Base-by-base conservation (phyloP, 2,888 invertebrate species). In the Ormyrus nitidulus region DNA sequence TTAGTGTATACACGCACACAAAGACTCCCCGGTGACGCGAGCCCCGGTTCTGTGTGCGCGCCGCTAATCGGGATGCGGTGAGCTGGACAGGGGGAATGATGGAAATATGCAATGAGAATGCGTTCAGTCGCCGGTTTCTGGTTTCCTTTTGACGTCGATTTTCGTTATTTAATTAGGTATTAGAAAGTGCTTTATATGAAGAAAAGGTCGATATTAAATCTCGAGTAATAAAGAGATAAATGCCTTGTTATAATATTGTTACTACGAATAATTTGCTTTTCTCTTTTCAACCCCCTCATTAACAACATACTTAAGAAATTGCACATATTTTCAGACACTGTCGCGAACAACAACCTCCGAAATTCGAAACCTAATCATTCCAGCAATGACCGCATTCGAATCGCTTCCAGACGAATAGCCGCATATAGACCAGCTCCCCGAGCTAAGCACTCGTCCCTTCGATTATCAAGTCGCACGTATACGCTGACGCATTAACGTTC, bases 11-110 rank as follows among this genome's bases (percentile, higher is more conserved):
- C 44, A 56, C 44, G 34, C 34, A 34, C 48, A 68, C 69, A 69
- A 79, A 69, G 77, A 61, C 79, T n/a, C 58, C 74, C 79, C 58
- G 51, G 69, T 74, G 79, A 53, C 58, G 13, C 53, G 11, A 13
- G 64, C 6, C 13, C 19, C 34, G 34, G 34, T 34, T 34, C 34
- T 34, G 2, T 19, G 19, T 34, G 44, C 51, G 75, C 68, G 44
- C 53, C 59, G 66, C 10, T 46, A 53, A 75, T 34, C 34, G 68
- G 49, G 44, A 68, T 68, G 56, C 10, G 34, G 51, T 44, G 62
- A 13, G 34, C 34, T 34, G 34, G 34, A 34, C 6, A 7, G 59
- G 49, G 49, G 19, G 46, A n/a, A 56, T 34, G 54, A 69, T 48
- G 58, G 54, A 76, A 53, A 46, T 61, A 62, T 54, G 19, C 4